phyloP scores from a whole-genome alignment of 2,797 vertebrate species.

The Knipowitschia caucasica region DNA sequence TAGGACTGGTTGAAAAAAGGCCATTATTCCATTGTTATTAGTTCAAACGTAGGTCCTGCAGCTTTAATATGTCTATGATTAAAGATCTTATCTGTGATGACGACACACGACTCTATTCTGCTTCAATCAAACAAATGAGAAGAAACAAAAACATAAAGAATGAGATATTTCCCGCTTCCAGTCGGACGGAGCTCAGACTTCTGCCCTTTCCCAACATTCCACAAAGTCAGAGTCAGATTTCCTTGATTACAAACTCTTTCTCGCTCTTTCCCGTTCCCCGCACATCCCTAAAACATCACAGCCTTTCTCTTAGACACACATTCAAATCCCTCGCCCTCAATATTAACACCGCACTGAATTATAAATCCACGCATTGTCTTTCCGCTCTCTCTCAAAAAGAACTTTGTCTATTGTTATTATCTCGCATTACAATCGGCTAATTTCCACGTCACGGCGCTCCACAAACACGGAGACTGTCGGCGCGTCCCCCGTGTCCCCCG shows the following conservation, averaged over 20 bases:
- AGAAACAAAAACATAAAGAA: too few relatives aligned
- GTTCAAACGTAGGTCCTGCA: too few relatives aligned
- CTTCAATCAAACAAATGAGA: too few relatives aligned
- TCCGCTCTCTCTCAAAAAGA: slow-evolving; percentile 23
- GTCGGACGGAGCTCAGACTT: too few relatives aligned
- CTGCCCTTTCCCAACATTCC: too few relatives aligned
- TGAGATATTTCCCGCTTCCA: too few relatives aligned
- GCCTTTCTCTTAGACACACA: not conserved
- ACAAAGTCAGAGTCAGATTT: not conserved
- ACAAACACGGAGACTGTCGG: slow-evolving; percentile 39
- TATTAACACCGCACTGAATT: slow-evolving; percentile 12
- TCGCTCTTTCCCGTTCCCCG: not conserved
- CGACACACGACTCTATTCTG: too few relatives aligned
- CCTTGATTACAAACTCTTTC: not conserved
- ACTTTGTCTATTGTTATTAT: slow-evolving; percentile 10
- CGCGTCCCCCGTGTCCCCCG: slow-evolving; percentile 49
- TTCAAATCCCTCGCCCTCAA: slow-evolving; percentile 7
- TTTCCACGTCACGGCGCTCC: slow-evolving; percentile 17
- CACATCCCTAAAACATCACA: slow-evolving; percentile 6
- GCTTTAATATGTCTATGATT: too few relatives aligned
- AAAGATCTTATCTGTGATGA: too few relatives aligned
- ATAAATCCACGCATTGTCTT: slow-evolving; percentile 11
- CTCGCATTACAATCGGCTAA: slow-evolving; percentile 18
- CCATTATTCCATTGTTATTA: too few relatives aligned
- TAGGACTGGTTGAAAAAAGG: too few relatives aligned